Evolutionary conservation across 2,113 vertebrate species (phyloP), one percentile per base, ranked within the genome.

Genomic region (Protomyctophum bolini): DNA sequence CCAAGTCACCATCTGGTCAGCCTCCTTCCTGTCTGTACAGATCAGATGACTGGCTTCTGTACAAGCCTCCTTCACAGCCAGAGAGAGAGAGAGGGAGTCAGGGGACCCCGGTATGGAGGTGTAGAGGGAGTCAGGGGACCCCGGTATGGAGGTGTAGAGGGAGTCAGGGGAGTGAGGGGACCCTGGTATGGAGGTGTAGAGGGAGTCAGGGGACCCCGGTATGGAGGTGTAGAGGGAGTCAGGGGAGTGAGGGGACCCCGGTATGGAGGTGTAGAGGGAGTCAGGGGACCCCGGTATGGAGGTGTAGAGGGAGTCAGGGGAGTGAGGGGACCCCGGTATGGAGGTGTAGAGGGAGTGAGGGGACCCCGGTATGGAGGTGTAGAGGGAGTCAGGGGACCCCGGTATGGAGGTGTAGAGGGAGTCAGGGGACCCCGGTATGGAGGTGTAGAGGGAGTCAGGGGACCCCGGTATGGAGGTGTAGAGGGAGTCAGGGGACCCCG

Each of bases 1-100:
- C 76, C 76, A 62, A 74, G 57, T 54, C 56, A 63, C 70, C 80
- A 77, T 79, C 77, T 83, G 80, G 46, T 72, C 64, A 61, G 69
- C 9, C 61, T 73, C 69, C 33, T 14, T 72, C 72, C 74, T 80
- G 72, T 76, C 64, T 51, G 72, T 67, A 75, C 66, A 28, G 70
- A 73, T 66, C 66, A 41, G 70, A 73, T 66, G 72, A 76, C 63
- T 64, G 68, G 41, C 76, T 66, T 72, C 59, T 62, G 49, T 51
- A 51, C 68, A 8, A 52, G 68, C 72, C 68, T 72, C 70, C 71
- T 78, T 59, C 66, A 58, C 51, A 0, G 69, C 63, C 65, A 55
- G 55, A 50, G 5, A 47, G 58, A 72, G 57, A 66, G 21, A 14
- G 64, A 7, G 50, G 5, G 6, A 21, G 63, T 3, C 33, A 33